Evolutionary conservation across 2,888 invertebrate genomes (phyloP).

Genomic region (Serrognathus titanus): DNA sequence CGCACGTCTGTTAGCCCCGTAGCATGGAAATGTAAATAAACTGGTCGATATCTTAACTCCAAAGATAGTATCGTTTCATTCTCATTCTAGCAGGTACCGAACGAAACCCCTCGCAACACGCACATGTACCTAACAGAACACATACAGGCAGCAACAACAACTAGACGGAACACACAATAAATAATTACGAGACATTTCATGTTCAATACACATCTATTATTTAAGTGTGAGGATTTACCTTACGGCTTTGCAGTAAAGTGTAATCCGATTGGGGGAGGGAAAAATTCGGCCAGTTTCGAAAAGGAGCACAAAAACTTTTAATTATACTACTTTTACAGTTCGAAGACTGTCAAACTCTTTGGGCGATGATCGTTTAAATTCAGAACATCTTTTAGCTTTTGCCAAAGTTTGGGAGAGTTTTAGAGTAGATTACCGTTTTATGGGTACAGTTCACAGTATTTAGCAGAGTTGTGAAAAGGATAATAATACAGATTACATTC

Average conservation of each 20-base stretch:
- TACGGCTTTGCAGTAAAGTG: neutral
- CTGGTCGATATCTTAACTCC: conserved; percentile 25
- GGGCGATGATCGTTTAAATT: neutral
- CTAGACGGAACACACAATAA: neutral
- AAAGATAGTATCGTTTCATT: conserved; percentile 2
- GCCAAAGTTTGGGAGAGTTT: neutral
- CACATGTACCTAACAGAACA: conserved; percentile 1
- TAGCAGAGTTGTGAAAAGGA: too few species aligned
- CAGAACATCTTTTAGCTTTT: neutral
- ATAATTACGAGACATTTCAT: neutral
- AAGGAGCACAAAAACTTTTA: too few species aligned
- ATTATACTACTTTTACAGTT: too few species aligned
- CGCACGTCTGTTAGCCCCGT: neutral
- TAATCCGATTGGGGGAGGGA: neutral
- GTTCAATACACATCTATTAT: neutral
- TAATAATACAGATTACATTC: too few species aligned
- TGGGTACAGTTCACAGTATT: neutral
- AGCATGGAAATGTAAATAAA: conserved; percentile 23
- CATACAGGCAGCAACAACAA: neutral
- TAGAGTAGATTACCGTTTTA: neutral
- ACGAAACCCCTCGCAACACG: neutral
- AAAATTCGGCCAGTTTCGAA: too few species aligned
- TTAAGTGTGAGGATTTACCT: neutral
- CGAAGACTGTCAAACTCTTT: too few species aligned
- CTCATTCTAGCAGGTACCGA: too few species aligned